phyloP scores from a whole-genome alignment of 1,140 invertebrate species.

The Polypedilum vanderplanki region DNA sequence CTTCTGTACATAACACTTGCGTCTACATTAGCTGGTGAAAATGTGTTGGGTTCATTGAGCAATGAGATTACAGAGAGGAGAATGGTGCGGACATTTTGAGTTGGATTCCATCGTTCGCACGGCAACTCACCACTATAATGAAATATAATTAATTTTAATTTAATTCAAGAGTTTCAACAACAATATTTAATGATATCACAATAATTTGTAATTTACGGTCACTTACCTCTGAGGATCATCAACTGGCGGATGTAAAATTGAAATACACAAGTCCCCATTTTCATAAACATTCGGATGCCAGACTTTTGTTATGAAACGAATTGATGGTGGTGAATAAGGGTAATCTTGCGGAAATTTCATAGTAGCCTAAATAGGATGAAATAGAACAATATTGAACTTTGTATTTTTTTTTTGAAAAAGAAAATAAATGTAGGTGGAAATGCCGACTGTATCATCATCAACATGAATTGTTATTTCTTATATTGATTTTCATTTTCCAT shows the following conservation, averaged over 20 bases:
- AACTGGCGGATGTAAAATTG: conserved; percentile 96
- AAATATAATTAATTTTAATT: not conserved
- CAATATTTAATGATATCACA: not conserved
- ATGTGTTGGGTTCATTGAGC: conserved; percentile 98
- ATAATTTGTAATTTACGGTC: not conserved
- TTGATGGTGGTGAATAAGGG: conserved; percentile 95
- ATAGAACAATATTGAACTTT: conserved; percentile 30
- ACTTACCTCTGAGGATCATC: conserved; percentile 86
- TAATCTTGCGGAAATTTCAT: conserved; percentile 98
- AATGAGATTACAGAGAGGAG: conserved; percentile 96
- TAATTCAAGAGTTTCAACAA: not conserved
- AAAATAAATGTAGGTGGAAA: not conserved
- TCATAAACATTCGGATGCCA: conserved; percentile 99
- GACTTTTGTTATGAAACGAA: conserved; percentile 97
- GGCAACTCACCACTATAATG: conserved; percentile 78
- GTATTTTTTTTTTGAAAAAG: too few relatives aligned
- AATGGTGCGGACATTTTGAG: conserved; percentile 97
- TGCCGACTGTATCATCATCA: too few relatives aligned
- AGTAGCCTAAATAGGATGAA: conserved; percentile 73
- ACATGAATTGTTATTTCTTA: conserved; percentile 2
- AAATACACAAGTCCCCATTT: conserved; percentile 99
- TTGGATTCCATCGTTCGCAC: conserved; percentile 99
- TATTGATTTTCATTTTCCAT: conserved; percentile 8
- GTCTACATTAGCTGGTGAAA: conserved; percentile 98
- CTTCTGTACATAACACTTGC: conserved; percentile 98